Evolutionary conservation across 2,113 vertebrate species (phyloP), one percentile per base, ranked within the genome.

Genomic region (Poecile atricapillus): DNA sequence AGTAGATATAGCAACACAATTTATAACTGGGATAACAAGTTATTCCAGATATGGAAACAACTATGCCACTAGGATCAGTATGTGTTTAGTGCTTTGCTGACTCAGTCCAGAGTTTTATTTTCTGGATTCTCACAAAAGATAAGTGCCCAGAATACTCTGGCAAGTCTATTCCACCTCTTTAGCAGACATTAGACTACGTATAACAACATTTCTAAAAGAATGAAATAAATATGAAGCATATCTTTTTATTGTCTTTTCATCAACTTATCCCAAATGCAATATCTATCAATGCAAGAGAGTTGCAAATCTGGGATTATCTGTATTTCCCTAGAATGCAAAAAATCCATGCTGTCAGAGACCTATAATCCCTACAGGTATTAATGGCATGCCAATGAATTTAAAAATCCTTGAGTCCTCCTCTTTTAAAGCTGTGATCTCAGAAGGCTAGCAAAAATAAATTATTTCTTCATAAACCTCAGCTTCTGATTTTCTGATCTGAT

Each of bases 11-110:
- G 44, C 24, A 58, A 46, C 10, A 37, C 19, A 59, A 70, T 87
- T 83, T 78, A 63, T 59, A 92, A 86, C 39, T 93, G 5, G 3
- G 58, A 83, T 75, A 74, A 63, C 35, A 87, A 89, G 69, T 94
- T 77, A 89, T 49, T 81, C 94, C 68, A 81, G 47, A 50, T 87
- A 94, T 82, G 27, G 90, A 63, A 90, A 77, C 64, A 94, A 90
- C 76, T 67, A 78, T 94, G 59, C 81, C 59, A 67, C 39, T 68
- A 86, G 50, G 67, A 95, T 90, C 46, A 33, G 15, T 59, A 74
- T 63, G 59, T 30, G 56, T 96, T 81, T 86, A 90, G 80, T 92
- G 75, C 75, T 91, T 93, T 87, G 44, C 47, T 83, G 50, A 76
- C 35, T 80, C 75, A 70, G 33, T 43, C 52, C 86, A 63, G 18